Percentiles rank a stretch among this genome's conserved stretches.
These are phyloP conservation scores for Chrysomallon squamiferum DNA, from an alignment of 1,140 invertebrate species.

Conservation along the genomic window DNA sequence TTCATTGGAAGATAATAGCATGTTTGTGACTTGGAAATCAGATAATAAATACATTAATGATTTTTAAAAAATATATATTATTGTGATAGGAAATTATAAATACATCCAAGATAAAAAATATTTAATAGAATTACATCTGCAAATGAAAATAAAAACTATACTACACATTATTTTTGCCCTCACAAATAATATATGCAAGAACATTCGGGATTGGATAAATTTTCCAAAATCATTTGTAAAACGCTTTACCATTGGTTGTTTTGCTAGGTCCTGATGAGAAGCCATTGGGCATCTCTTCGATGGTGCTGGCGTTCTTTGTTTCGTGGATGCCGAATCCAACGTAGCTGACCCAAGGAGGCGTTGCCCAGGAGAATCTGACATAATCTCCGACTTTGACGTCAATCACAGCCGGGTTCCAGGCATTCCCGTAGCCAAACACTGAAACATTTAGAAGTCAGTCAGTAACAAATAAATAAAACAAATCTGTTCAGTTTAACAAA, in stretches of 20 bases:
- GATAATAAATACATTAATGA: too few species aligned
- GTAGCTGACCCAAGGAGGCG: slow-evolving; percentile 17
- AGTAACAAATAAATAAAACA: not conserved
- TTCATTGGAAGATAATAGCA: too few species aligned
- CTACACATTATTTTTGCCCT: too few species aligned
- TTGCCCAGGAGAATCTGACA: slow-evolving; percentile 46
- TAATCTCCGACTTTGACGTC: slow-evolving; percentile 38
- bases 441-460: too few species aligned
- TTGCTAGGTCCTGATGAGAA: slow-evolving; percentile 28
- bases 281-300: slow-evolving; percentile 9
- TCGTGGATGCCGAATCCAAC: slow-evolving; percentile 34
- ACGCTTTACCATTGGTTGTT: slow-evolving; percentile 19
- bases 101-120: too few species aligned
- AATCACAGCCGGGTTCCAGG: slow-evolving; percentile 26
- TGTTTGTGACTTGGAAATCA: too few species aligned
- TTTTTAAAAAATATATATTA: too few species aligned
- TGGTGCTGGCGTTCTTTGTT: slow-evolving; percentile 21
- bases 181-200: not conserved
- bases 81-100: too few species aligned
- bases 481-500: not conserved
- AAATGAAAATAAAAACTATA: too few species aligned
- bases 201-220: not conserved
- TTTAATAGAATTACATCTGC: too few species aligned
- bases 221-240: too few species aligned
- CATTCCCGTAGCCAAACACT: slow-evolving; percentile 30